Conservation (phyloP, 2,888 invertebrate species). For the Leptura quadrifasciata region DNA sequence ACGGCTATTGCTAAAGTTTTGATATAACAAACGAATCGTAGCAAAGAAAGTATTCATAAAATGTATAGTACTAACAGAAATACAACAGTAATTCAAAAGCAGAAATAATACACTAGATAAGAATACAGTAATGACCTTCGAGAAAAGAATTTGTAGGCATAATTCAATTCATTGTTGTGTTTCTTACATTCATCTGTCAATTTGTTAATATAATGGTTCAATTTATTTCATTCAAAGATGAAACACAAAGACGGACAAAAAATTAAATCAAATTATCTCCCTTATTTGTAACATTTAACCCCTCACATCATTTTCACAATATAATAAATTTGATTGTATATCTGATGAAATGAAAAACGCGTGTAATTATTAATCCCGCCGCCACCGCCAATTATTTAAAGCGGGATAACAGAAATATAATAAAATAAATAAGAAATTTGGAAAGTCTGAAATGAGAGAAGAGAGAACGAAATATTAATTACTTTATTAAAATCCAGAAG, state of each 20-base stretch:
- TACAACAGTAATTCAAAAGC: slow-evolving; percentile 30
- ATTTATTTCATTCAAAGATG: slow-evolving; percentile 30
- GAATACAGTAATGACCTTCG: slow-evolving; percentile 30
- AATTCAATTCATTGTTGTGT: slow-evolving; percentile 39
- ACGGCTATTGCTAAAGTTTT: slow-evolving; percentile 8
- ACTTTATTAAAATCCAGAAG: neutral
- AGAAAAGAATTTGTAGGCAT: slow-evolving; percentile 28
- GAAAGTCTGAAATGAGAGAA: neutral
- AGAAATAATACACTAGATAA: slow-evolving; percentile 27
- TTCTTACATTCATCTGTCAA: slow-evolving; percentile 38
- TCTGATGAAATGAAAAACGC: slow-evolving; percentile 20
- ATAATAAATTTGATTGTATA: slow-evolving; percentile 26
- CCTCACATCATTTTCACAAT: neutral
- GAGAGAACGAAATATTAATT: neutral
- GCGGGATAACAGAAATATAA: neutral
- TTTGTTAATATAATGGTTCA: slow-evolving; percentile 38
- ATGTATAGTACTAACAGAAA: slow-evolving; percentile 32
- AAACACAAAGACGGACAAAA: slow-evolving; percentile 27
- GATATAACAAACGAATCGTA: slow-evolving; percentile 12
- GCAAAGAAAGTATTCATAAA: slow-evolving; percentile 30
- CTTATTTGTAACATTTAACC: slow-evolving; percentile 17
- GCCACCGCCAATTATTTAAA: slow-evolving; percentile 16
- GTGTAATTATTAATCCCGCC: slow-evolving; percentile 23
- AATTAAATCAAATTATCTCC: slow-evolving; percentile 29
- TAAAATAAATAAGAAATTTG: neutral